Evolutionary conservation across 2,113 vertebrate species (phyloP), one percentile per base, ranked within the genome.

Genomic region (Alethe diademata): DNA sequence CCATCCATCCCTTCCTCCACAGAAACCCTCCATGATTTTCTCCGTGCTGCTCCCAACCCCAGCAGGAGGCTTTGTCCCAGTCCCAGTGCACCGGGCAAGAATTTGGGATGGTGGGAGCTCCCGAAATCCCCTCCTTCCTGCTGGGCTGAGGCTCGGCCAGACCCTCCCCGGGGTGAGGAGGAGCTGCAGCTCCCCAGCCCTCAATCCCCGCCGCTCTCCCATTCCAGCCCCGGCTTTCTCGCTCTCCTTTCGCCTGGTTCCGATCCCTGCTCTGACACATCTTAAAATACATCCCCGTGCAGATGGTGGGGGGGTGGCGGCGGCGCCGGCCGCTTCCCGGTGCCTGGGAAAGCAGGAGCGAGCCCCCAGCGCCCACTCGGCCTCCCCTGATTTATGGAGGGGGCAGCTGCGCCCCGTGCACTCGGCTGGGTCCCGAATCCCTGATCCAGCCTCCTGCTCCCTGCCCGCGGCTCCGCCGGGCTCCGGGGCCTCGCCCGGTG

Each of bases 281-380:
- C 90, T 89, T 90, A 93, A 95, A 95, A 94, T 92, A 93, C 2
- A 60, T 84, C 90, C 54, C 78, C 28, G 71, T 88, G 88, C 89
- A 96, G 96, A 92, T 95, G 96, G 93, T 0, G 40, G 65, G 61
- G 84, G 82, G 90, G 78, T 24, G 22, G 85, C 80, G 91, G 88
- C 79, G 87, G 75, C 35, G 35, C 58, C 43, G 78, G 69, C 71
- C n/a, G 58, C 87, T 81, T 50, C 16, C 19, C 95, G 38, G 58
- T 3, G 78, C 74, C 35, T 8, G 7, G 5, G 18, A 12, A 11
- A 23, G 61, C 75, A 0, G 75, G 12, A 54, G 75, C 33, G 38
- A 87, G 45, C 81, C 28, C 58, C 42, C 45, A 50, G 70, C 78
- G 26, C 80, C 88, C 74, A 19, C 40, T 51, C 14, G 40, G 73